phyloP scores from a whole-genome alignment of 2,797 vertebrate genomes.

The Ataeniobius toweri region DNA sequence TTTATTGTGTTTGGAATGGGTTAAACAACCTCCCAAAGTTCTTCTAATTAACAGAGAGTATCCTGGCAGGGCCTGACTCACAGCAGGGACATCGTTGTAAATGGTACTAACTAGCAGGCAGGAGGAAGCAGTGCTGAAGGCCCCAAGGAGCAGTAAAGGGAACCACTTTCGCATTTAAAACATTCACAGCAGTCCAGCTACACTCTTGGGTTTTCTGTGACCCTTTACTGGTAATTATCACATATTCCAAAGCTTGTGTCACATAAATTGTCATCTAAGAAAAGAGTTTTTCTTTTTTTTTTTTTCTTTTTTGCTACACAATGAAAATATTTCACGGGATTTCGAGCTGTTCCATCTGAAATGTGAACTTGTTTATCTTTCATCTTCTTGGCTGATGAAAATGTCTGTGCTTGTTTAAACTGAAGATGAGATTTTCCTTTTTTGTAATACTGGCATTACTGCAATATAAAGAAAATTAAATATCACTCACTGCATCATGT shows the following conservation, averaged over 20 bases:
- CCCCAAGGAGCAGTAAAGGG: not conserved
- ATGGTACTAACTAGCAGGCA: not conserved
- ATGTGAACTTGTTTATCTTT: slow-evolving; percentile 1
- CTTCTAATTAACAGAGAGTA: not conserved
- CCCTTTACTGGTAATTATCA: not conserved
- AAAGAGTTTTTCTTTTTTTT: not conserved
- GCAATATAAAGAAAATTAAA: not conserved
- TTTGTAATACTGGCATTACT: not conserved
- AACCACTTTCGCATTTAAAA: slow-evolving; percentile 3
- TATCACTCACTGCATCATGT: not conserved
- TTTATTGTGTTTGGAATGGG: not conserved
- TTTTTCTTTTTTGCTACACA: not conserved
- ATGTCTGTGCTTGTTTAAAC: not conserved
- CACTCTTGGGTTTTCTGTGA: slow-evolving; percentile 1
- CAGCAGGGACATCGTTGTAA: not conserved
- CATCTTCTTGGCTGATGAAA: not conserved
- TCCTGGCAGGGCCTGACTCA: not conserved
- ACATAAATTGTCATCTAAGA: too few relatives aligned
- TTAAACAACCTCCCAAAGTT: not conserved
- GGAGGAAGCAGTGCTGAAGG: not conserved
- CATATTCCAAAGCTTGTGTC: not conserved
- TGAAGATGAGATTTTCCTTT: not conserved
- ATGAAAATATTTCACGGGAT: not conserved
- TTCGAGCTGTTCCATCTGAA: not conserved
- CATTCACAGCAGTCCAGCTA: not conserved